Evolutionary conservation across 2,113 vertebrate genomes (phyloP).

Genomic region (Alectura lathami): DNA sequence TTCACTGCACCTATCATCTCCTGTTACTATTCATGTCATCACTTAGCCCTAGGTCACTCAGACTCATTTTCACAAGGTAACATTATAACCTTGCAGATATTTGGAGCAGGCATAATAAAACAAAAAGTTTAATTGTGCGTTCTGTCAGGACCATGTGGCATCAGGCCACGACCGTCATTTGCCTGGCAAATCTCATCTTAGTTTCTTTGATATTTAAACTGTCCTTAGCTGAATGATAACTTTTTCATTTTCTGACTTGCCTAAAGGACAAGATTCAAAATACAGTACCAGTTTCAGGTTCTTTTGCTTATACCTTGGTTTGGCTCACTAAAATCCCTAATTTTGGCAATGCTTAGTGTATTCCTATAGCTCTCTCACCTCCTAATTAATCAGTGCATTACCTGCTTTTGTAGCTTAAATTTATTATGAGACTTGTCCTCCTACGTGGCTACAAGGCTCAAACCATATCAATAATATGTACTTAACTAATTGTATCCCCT

Average conservation of each 20-base stretch:
- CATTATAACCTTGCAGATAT: slow-evolving; percentile 48
- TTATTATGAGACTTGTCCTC: background rate
- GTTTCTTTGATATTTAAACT: slow-evolving; percentile 40
- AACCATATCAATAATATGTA: background rate
- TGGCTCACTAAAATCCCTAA: slow-evolving; percentile 41
- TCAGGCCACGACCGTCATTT: slow-evolving; percentile 33
- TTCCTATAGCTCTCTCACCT: background rate
- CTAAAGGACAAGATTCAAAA: slow-evolving; percentile 59
- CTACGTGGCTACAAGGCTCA: background rate
- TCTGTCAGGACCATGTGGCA: slow-evolving; percentile 63
- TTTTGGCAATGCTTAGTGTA: background rate
- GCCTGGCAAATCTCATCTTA: slow-evolving; percentile 47
- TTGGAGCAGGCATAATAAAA: slow-evolving; percentile 46
- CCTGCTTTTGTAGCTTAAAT: slow-evolving; percentile 34
- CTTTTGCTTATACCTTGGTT: background rate
- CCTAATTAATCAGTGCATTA: slow-evolving; percentile 32
- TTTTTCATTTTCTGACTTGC: slow-evolving; percentile 46
- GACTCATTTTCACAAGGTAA: slow-evolving; percentile 53
- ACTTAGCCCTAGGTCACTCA: slow-evolving; percentile 37
- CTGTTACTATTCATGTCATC: slow-evolving; percentile 53
- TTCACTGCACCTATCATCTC: slow-evolving; percentile 21
- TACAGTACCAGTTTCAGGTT: slow-evolving; percentile 1
- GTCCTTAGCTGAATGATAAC: slow-evolving; percentile 2
- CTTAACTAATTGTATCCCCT: background rate
- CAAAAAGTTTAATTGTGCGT: slow-evolving; percentile 78